phyloP scores from a whole-genome alignment of 2,797 vertebrate genomes.

The Sardinella longiceps region DNA sequence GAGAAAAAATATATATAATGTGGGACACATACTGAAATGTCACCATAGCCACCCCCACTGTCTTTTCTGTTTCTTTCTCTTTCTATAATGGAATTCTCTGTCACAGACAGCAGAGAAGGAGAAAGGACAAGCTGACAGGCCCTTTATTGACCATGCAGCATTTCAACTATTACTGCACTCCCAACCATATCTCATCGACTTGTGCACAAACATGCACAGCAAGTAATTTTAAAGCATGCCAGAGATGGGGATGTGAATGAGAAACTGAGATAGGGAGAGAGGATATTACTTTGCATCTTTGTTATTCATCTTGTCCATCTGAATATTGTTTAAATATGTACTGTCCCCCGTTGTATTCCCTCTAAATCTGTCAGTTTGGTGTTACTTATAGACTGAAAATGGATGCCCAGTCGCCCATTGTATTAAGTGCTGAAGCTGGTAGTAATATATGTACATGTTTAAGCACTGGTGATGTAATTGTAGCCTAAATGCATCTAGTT shows the following conservation, averaged over 20 bases:
- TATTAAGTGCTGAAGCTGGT: too few relatives aligned
- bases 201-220: conserved; percentile 55
- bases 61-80: conserved; percentile 50
- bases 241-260: background rate
- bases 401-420: background rate
- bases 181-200: conserved; percentile 62
- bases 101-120: conserved; percentile 65
- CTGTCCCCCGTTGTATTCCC: background rate
- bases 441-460: too few relatives aligned
- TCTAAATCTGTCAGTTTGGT: background rate
- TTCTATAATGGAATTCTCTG: conserved; percentile 63
- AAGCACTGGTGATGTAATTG: too few relatives aligned
- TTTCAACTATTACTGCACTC: conserved; percentile 70
- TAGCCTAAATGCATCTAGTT: too few relatives aligned
- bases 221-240: background rate
- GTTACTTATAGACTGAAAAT: background rate
- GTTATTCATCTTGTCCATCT: background rate
- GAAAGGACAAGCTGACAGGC: conserved; percentile 61
- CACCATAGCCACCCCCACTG: conserved; percentile 65
- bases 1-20: conserved; percentile 35
- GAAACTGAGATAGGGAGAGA: background rate
- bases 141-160: conserved; percentile 76
- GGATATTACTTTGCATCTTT: background rate
- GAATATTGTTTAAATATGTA: background rate
- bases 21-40: conserved; percentile 66